Evolutionary conservation across 2,888 invertebrate species (phyloP).

Genomic region (Tetragonisca angustula): DNA sequence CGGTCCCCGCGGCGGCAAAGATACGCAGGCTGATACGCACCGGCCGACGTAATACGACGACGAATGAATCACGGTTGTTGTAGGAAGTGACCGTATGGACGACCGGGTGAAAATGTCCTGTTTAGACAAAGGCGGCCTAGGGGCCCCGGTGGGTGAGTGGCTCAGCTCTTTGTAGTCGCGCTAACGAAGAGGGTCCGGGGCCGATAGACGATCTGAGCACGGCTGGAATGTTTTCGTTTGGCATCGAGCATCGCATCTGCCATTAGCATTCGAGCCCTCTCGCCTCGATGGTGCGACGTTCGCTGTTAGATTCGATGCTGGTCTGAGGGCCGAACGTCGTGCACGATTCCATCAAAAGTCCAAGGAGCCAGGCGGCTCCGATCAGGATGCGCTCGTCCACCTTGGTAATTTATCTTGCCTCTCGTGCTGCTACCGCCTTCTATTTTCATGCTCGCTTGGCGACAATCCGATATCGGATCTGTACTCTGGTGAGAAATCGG

Average conservation of each 20-base stretch:
- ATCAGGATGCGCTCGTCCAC: conserved; percentile 67
- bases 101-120: conserved; percentile 53
- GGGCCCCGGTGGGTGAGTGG: conserved; percentile 10
- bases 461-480: conserved; percentile 23
- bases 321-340: conserved; percentile 37
- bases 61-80: conserved; percentile 56
- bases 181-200: conserved; percentile 77
- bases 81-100: conserved; percentile 42
- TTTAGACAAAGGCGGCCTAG: conserved; percentile 56
- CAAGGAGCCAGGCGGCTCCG: conserved; percentile 45
- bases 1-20: conserved; percentile 37
- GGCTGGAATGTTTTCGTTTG: conserved; percentile 78
- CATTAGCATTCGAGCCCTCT: conserved; percentile 76
- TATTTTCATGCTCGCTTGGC: conserved; percentile 22
- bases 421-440: conserved; percentile 32
- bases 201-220: conserved; percentile 79
- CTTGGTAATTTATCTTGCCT: conserved; percentile 68
- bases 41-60: conserved; percentile 36
- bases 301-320: conserved; percentile 62
- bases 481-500: not conserved
- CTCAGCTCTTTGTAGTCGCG: conserved; percentile 46
- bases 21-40: conserved; percentile 50
- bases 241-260: conserved; percentile 79
- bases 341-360: conserved; percentile 63
- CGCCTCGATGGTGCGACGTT: conserved; percentile 62